These are phyloP conservation scores for Sternarchorhynchus goeldii DNA, from an alignment of 2,797 vertebrate genomes.

Conservation along the genomic window DNA sequence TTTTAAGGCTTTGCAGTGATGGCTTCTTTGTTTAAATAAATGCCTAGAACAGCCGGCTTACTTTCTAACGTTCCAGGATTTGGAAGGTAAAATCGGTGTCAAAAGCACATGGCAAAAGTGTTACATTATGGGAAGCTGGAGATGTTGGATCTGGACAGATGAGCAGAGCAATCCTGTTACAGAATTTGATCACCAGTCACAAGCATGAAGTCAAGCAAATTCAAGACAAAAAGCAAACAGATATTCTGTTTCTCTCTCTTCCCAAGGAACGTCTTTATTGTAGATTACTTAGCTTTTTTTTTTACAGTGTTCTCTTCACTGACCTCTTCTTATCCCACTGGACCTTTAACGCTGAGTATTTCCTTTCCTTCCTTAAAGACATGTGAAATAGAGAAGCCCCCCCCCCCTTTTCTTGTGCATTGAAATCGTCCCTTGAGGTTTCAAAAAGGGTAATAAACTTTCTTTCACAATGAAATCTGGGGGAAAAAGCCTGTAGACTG, in stretches of 20 bases:
- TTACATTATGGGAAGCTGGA: slow-evolving; percentile 5
- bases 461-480: slow-evolving; percentile 53
- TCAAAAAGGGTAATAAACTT: slow-evolving; percentile 44
- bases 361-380: slow-evolving; percentile 30
- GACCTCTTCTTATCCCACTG: slow-evolving; percentile 18
- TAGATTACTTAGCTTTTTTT: slow-evolving; percentile 11
- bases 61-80: no score
- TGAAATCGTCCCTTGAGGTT: slow-evolving; percentile 47
- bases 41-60: no score
- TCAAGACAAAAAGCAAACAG: neutral
- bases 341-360: neutral
- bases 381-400: slow-evolving; percentile 34
- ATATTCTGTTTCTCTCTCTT: neutral
- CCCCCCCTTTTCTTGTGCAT: slow-evolving; percentile 25
- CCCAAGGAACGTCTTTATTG: neutral
- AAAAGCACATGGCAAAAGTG: no score
- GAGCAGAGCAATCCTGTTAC: slow-evolving; percentile 13
- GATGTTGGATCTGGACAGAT: slow-evolving; percentile 18
- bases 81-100: no score
- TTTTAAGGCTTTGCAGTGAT: no score
- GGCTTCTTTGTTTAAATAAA: no score
- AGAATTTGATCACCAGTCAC: neutral
- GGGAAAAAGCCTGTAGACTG: slow-evolving; percentile 46
- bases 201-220: slow-evolving; percentile 26
- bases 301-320: neutral